These are phyloP conservation scores for Xiphydria camelus DNA, from an alignment of 2,888 invertebrate genomes.

Conservation along the genomic window DNA sequence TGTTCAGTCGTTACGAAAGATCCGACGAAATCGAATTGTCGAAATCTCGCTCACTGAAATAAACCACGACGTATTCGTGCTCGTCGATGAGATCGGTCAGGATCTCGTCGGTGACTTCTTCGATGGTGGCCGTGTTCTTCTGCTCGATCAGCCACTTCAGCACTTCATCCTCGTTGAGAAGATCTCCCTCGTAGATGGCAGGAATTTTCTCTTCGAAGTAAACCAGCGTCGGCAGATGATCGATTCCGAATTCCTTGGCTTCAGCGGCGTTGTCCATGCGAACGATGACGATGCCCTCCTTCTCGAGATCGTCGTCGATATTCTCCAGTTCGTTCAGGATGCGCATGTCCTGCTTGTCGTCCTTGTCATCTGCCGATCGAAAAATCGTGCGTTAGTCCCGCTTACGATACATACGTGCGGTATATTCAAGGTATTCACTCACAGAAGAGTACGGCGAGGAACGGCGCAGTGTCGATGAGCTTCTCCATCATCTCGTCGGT, in stretches of 20 bases:
- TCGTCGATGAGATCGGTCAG: slow-evolving; percentile 82
- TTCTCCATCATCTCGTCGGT: slow-evolving; percentile 94
- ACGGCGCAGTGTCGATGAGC: slow-evolving; percentile 77
- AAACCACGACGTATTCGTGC: slow-evolving; percentile 92
- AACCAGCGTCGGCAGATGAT: slow-evolving; percentile 81
- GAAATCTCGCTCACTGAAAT: slow-evolving; percentile 88
- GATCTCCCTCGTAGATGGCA: slow-evolving; percentile 87
- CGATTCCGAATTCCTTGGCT: slow-evolving; percentile 88
- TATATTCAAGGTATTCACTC: slow-evolving; percentile 57
- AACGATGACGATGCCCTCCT: slow-evolving; percentile 87
- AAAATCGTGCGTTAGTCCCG: no score
- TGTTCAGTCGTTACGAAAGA: not conserved
- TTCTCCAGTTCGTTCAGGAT: slow-evolving; percentile 88
- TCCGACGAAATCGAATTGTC: no score
- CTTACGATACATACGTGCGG: no score
- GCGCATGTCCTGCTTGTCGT: slow-evolving; percentile 85
- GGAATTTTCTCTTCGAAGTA: slow-evolving; percentile 93
- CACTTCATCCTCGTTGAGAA: slow-evolving; percentile 90
- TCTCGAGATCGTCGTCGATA: slow-evolving; percentile 88
- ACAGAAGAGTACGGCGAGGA: slow-evolving; percentile 90
- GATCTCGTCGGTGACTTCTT: slow-evolving; percentile 93
- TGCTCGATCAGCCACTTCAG: slow-evolving; percentile 87
- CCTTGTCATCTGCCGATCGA: slow-evolving; percentile 75
- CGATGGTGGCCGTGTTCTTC: slow-evolving; percentile 88
- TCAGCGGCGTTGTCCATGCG: slow-evolving; percentile 88